Evolutionary conservation across 2,113 vertebrate species (phyloP).

Genomic region (Cephalopterus ornatus): DNA sequence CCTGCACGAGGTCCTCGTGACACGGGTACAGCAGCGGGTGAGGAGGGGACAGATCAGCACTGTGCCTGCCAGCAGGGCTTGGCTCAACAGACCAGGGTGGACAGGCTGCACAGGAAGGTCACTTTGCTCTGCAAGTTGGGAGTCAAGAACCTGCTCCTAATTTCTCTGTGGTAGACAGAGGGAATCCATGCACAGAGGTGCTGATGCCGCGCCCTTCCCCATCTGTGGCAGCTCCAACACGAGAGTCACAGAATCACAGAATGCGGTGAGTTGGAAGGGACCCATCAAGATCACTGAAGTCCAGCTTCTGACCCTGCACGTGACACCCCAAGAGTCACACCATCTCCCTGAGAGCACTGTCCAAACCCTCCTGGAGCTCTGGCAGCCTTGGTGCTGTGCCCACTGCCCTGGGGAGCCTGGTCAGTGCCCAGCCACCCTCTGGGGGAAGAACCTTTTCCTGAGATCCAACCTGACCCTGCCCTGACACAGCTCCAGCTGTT

Average conservation of each 20-base stretch:
- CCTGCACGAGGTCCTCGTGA: accelerated
- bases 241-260: background rate
- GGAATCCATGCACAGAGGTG: background rate
- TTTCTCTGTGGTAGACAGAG: background rate
- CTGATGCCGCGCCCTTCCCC: background rate
- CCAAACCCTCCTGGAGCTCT: background rate
- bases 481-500: background rate
- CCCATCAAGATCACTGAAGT: background rate
- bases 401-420: background rate
- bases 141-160: background rate
- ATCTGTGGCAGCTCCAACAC: accelerated
- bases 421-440: background rate
- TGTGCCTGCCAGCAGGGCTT: background rate
- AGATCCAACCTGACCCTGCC: background rate
- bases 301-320: background rate
- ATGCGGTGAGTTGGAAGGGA: background rate
- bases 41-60: background rate
- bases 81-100: background rate
- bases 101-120: background rate
- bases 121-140: background rate
- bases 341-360: background rate
- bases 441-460: background rate
- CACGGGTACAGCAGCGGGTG: no score
- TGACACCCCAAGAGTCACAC: background rate
- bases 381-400: background rate